These are phyloP conservation scores for Zonitis immaculata DNA, from an alignment of 2,888 invertebrate species.

Conservation along the genomic window DNA sequence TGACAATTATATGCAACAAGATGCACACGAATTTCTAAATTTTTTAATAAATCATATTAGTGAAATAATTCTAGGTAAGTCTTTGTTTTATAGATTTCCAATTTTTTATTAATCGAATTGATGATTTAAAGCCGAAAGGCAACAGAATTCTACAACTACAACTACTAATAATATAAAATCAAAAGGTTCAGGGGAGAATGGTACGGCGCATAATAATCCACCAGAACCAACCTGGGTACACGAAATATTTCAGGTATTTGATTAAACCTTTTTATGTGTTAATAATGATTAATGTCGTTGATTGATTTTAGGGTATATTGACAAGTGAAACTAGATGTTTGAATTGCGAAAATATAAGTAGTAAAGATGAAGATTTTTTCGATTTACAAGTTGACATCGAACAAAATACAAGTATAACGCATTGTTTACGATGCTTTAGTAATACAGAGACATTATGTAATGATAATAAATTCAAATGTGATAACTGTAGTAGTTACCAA, in stretches of 20 bases:
- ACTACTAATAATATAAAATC: conserved; percentile 52
- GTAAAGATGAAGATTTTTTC: conserved; percentile 99
- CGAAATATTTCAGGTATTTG: conserved; percentile 88
- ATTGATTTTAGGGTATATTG: conserved; percentile 78
- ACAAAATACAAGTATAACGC: conserved; percentile 98
- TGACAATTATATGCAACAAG: conserved; percentile 99
- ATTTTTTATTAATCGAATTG: too few species aligned
- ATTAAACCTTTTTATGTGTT: background rate
- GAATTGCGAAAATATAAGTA: conserved; percentile 99
- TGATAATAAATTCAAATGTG: conserved; percentile 99
- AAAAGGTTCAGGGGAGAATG: conserved; percentile 55
- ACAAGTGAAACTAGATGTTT: conserved; percentile 99
- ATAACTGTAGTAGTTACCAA: conserved; percentile 98
- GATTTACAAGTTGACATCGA: conserved; percentile 99
- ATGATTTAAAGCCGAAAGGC: conserved; percentile 63
- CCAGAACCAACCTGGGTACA: conserved; percentile 98
- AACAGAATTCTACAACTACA: conserved; percentile 61
- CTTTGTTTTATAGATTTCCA: background rate
- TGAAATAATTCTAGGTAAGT: conserved; percentile 90
- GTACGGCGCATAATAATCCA: conserved; percentile 50
- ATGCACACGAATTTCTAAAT: conserved; percentile 99
- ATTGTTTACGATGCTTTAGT: conserved; percentile 95
- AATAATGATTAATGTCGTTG: too few species aligned
- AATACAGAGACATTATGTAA: conserved; percentile 98
- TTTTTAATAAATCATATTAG: conserved; percentile 98